Conservation (phyloP, 2,797 vertebrate genomes). For the Sebastes itinus region DNA sequence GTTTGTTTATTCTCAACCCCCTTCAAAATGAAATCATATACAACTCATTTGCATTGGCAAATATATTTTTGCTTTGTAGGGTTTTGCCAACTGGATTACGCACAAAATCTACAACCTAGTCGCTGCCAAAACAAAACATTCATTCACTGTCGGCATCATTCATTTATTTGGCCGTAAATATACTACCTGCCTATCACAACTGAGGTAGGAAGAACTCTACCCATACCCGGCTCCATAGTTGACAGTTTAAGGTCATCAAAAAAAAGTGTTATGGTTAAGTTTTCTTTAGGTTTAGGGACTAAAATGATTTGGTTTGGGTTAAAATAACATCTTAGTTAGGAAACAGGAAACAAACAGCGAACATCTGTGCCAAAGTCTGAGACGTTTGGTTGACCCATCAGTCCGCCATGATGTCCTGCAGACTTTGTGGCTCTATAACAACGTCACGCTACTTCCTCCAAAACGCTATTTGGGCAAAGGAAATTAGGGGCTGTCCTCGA, state of each 20-base stretch:
- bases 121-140: not conserved
- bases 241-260: not conserved
- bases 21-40: not conserved
- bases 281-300: not conserved
- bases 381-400: not conserved
- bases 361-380: no score
- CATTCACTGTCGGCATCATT: not conserved
- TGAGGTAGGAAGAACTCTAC: not conserved
- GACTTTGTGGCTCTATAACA: not conserved
- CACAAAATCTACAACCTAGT: not conserved
- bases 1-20: not conserved
- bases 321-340: not conserved
- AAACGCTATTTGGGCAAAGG: not conserved
- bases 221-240: fast-evolving
- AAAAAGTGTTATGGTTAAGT: no score
- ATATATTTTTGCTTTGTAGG: not conserved
- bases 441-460: not conserved
- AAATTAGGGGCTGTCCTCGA: not conserved
- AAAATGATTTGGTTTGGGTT: not conserved
- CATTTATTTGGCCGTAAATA: not conserved
- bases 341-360: not conserved
- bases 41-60: not conserved
- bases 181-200: not conserved
- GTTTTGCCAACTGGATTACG: not conserved
- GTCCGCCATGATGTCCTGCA: not conserved